Base-by-base conservation (phyloP, 2,888 invertebrate species). In the Cacoxenus indagator region DNA sequence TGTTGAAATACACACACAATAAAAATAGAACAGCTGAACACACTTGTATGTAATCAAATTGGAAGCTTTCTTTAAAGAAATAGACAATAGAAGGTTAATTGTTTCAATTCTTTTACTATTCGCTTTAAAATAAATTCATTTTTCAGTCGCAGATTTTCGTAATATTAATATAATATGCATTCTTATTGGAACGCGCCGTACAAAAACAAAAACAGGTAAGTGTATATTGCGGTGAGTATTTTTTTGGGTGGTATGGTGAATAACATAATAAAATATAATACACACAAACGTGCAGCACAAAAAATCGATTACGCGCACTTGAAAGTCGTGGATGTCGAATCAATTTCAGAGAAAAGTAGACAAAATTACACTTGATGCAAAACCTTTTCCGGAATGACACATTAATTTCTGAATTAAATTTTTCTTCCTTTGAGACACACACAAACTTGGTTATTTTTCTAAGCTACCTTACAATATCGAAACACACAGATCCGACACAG, bases 291-390 rank as follows among this genome's bases (percentile, higher is more conserved):
- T 37, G 22, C 8, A 55, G 37, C n/a, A 59, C 19, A 55, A 61
- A 61, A 61, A 61, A 61, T 61, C 61, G 61, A 61, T 61, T 61
- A 17, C 61, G 43, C 61, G 61, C 61, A 61, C 61, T 61, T 61
- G 61, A 61, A 61, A 57, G 11, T 31, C 31, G 31, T 9, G 31
- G 5, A 31, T 31, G 9, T 31, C 9, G 31, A 31, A 31, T 31
- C 6, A 31, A 31, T 31, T 31, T 8, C 9, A 31, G 9, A 31
- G 31, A 48, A 48, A 17, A 17, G 17, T 48, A 11, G 17, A 17
- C 17, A 48, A 17, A 48, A n/a, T 48, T 48, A 31, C 9, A 9
- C 5, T 31, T 48, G 2, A 4, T 48, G 22, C 1, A 2, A 4
- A 8, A 8, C 4, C 5, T 48, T 48, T 48, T 48, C 6, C 48